Base-by-base conservation (phyloP, 2,888 invertebrate genomes). In the Bombylius major region DNA sequence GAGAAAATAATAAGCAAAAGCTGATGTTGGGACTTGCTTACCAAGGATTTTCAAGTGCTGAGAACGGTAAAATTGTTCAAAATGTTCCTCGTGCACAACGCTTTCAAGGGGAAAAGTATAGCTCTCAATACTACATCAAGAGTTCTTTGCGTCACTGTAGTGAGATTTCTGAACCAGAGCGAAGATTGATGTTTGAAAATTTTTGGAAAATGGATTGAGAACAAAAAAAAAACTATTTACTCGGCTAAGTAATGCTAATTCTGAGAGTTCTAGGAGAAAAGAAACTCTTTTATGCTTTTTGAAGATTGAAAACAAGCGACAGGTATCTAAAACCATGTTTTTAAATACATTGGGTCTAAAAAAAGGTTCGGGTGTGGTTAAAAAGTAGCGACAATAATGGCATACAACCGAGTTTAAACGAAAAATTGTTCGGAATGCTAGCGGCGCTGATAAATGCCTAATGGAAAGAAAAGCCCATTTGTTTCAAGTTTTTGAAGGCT, bases 321-420 rank as follows among this genome's bases (percentile, higher is more conserved):
- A 58, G 45, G 57, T 57, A 32, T 54, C 51, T 34, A 46, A 46
- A 23, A 51, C 50, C 36, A 57, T 48, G 57, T 51, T 57, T 46
- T 46, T 57, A 45, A 51, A 42, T 51, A 51, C 51, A 31, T 36
- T 51, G 32, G 51, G 50, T 5, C 11, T 50, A 51, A 57, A 57
- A 54, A 48, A 54, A 50, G 54, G 53, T 52, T 48, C 42, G 50
- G 31, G 39, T 13, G 45, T 56, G 53, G 53, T 48, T 42, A 39
- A 34, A 50, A 45, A 36, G 36, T 47, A 56, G 49, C 51, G 56
- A 51, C 33, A 31, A 45, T 53, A 46, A 53, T 42, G 49, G 42
- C 23, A 49, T 42, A 42, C 47, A 49, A 49, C 31, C 32, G 32
- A 36, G 49, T 48, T 42, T 49, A 23, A 36, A 36, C 36, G 46